phyloP scores from a whole-genome alignment of 2,888 invertebrate genomes.

The Lysandra coridon region DNA sequence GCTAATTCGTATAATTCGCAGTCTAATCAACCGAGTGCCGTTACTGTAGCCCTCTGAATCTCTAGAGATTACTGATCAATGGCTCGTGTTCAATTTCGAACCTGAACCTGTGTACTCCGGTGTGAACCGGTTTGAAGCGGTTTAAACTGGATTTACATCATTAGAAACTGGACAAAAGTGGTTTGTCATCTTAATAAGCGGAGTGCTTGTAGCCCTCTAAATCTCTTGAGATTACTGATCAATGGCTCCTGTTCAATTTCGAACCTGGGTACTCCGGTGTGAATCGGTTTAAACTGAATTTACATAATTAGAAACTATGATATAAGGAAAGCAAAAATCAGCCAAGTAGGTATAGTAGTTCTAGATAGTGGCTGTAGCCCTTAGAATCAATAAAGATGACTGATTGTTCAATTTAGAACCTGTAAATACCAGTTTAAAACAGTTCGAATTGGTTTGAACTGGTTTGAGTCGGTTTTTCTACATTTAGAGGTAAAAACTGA shows the following conservation, averaged over 20 bases:
- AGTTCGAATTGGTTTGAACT: no score
- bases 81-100: slow-evolving; percentile 14
- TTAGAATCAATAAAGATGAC: not conserved
- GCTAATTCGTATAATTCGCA: slow-evolving; percentile 63
- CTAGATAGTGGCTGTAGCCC: not conserved
- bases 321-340: no score
- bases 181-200: no score
- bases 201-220: not conserved
- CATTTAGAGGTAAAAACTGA: no score
- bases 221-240: slow-evolving; percentile 16
- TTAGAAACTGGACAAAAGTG: no score
- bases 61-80: slow-evolving; percentile 22
- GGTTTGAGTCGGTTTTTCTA: no score
- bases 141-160: not conserved
- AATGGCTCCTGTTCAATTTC: slow-evolving; percentile 18
- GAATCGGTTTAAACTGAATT: not conserved
- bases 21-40: slow-evolving; percentile 64
- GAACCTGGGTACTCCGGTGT: not conserved
- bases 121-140: not conserved
- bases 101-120: not conserved
- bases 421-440: no score
- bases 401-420: slow-evolving; percentile 2
- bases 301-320: no score
- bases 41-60: slow-evolving; percentile 32
- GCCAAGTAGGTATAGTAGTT: no score